These are phyloP conservation scores for Halcyon chelicuti DNA, from an alignment of 2,797 vertebrate genomes.

Conservation along the genomic window DNA sequence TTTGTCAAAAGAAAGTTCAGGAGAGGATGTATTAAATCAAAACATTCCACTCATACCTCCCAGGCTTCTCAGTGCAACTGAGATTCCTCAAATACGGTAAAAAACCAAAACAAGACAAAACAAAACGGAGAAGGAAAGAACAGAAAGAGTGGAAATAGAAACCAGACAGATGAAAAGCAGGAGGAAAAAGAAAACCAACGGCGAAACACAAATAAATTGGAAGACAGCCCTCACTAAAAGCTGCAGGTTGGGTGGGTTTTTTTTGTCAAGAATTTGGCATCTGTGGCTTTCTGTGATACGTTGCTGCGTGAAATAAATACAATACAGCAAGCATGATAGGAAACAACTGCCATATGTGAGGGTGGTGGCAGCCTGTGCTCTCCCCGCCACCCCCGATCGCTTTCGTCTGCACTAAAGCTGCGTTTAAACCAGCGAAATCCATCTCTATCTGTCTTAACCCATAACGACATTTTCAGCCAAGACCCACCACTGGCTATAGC, in stretches of 20 bases:
- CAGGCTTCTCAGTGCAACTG: conserved; percentile 45
- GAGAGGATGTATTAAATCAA: conserved; percentile 62
- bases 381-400: conserved; percentile 19
- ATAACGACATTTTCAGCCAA: conserved; percentile 53
- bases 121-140: neutral
- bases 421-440: conserved; percentile 65
- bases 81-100: conserved; percentile 48
- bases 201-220: conserved; percentile 28
- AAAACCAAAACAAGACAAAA: conserved; percentile 51
- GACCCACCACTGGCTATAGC: conserved; percentile 50
- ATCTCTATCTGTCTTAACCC: conserved; percentile 48
- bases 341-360: conserved; percentile 71
- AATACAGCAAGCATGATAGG: neutral
- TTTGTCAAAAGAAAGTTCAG: conserved; percentile 48
- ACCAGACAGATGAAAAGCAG: conserved; percentile 24
- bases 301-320: conserved; percentile 40
- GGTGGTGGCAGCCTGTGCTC: conserved; percentile 48
- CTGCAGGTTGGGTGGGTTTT: neutral
- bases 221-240: conserved; percentile 9
- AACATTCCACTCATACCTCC: conserved; percentile 75
- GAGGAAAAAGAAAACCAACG: conserved; percentile 31
- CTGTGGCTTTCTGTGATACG: conserved; percentile 1
- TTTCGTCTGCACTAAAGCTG: conserved; percentile 60
- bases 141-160: conserved; percentile 5
- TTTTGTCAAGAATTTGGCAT: conserved; percentile 15